These are phyloP conservation scores for Homarus gammarus DNA, from an alignment of 2,888 invertebrate genomes.

Conservation along the genomic window DNA sequence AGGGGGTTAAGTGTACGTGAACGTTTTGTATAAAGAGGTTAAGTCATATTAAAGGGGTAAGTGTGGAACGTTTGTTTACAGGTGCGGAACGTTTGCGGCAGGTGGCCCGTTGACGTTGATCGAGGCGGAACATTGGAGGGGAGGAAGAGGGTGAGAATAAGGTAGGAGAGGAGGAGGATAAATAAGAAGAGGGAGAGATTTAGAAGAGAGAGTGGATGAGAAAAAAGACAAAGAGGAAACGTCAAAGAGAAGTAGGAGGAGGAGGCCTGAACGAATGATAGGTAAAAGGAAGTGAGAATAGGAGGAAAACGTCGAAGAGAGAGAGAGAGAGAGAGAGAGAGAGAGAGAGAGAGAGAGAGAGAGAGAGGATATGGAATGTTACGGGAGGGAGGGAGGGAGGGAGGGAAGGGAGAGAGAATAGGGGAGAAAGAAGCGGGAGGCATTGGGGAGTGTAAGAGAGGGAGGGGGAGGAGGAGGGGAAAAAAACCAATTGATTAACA, in stretches of 20 bases:
- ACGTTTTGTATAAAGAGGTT: no score
- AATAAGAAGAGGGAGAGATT: no score
- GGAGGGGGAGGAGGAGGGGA: not conserved
- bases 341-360: not conserved
- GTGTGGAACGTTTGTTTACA: no score
- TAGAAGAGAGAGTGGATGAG: no score
- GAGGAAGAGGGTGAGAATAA: no score
- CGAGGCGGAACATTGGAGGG: no score
- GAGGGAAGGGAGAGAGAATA: not conserved
- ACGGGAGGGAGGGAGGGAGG: not conserved
- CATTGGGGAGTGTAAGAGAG: not conserved
- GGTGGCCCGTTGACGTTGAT: no score
- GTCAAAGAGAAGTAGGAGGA: not conserved
- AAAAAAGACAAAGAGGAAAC: not conserved
- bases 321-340: not conserved
- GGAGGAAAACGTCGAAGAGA: not conserved
- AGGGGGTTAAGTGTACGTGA: no score
- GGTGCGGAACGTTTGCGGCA: no score
- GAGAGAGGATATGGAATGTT: constrained; percentile 3
- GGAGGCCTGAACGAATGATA: not conserved
- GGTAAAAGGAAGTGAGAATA: not conserved
- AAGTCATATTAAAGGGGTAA: no score
- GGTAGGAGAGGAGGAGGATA: no score
- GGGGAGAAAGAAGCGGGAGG: not conserved
- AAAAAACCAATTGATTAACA: not conserved